Evolutionary conservation across 2,797 vertebrate species (phyloP).

Genomic region (Austrolebias charrua): DNA sequence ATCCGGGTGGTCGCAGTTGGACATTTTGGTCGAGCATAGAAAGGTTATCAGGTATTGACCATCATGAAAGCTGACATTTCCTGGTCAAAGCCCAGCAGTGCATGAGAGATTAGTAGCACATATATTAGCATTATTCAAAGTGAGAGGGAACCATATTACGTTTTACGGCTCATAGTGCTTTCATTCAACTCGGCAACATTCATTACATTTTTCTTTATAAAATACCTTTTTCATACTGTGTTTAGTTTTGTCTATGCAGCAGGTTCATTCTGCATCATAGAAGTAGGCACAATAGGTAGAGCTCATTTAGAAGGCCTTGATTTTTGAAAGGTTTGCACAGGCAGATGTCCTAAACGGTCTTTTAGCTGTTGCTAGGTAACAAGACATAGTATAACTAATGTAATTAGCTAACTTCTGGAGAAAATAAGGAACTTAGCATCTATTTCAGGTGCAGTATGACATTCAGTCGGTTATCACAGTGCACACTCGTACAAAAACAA

Average conservation of each 20-base stretch:
- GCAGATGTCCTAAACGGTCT: constrained; percentile 25
- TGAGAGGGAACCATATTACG: constrained; percentile 25
- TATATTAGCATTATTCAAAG: constrained; percentile 49
- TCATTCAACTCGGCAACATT: constrained; percentile 11
- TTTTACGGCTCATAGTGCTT: not conserved
- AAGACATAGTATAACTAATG: constrained; percentile 29
- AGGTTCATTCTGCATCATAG: constrained; percentile 13
- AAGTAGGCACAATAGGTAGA: constrained; percentile 20
- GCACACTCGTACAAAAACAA: not conserved
- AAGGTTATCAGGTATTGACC: constrained; percentile 67
- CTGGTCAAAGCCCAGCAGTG: constrained; percentile 39
- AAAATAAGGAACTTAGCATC: constrained; percentile 26
- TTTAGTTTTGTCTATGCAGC: constrained; percentile 16
- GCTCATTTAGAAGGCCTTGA: constrained; percentile 34
- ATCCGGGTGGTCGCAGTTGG: constrained; percentile 43
- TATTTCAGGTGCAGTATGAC: constrained; percentile 22
- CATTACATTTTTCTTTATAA: not conserved
- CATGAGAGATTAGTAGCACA: constrained; percentile 42
- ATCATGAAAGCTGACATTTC: constrained; percentile 64
- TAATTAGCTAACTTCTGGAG: constrained; percentile 33
- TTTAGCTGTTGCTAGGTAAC: constrained; percentile 56
- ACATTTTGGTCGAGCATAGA: constrained; percentile 60
- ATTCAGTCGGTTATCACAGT: constrained; percentile 12
- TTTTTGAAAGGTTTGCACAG: constrained; percentile 41
- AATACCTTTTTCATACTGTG: constrained; percentile 2